Evolutionary conservation across 1,140 invertebrate genomes (phyloP).

Genomic region (Mesaphorura yosii): DNA sequence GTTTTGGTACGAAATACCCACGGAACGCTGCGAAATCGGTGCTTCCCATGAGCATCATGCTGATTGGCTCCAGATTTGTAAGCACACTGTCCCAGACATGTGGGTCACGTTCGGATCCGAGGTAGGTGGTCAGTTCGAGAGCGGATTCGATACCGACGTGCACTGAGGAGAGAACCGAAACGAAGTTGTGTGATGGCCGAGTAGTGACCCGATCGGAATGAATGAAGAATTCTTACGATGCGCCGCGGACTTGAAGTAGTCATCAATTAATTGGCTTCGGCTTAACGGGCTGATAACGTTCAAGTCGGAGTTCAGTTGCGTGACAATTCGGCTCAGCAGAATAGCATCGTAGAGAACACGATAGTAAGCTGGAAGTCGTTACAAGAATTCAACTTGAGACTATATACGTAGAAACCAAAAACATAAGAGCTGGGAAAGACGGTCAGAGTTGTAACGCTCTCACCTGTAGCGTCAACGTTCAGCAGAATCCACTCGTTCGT

Average conservation of each 20-base stretch:
- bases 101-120: constrained; percentile 14
- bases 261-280: constrained; percentile 21
- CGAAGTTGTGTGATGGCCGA: neutral
- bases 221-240: too few relatives aligned
- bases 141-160: constrained; percentile 14
- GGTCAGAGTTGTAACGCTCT: too few relatives aligned
- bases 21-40: neutral
- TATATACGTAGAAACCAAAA: constrained; percentile 12
- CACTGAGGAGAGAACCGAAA: constrained; percentile 9
- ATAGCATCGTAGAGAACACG: constrained; percentile 63
- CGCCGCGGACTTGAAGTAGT: constrained; percentile 18
- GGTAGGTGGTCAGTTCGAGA: constrained; percentile 10
- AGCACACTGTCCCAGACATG: constrained; percentile 21
- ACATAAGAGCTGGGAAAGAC: too few relatives aligned
- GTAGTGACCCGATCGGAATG: constrained; percentile 3
- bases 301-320: constrained; percentile 10
- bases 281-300: constrained; percentile 9
- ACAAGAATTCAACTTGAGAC: neutral
- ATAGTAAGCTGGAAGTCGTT: constrained; percentile 53
- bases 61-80: constrained; percentile 3
- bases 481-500: constrained; percentile 19
- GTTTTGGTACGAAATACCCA: constrained; percentile 14
- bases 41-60: neutral
- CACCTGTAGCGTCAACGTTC: constrained; percentile 26
- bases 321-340: constrained; percentile 4